Conservation (phyloP, 2,113 vertebrate species). For the Tichodroma muraria region DNA sequence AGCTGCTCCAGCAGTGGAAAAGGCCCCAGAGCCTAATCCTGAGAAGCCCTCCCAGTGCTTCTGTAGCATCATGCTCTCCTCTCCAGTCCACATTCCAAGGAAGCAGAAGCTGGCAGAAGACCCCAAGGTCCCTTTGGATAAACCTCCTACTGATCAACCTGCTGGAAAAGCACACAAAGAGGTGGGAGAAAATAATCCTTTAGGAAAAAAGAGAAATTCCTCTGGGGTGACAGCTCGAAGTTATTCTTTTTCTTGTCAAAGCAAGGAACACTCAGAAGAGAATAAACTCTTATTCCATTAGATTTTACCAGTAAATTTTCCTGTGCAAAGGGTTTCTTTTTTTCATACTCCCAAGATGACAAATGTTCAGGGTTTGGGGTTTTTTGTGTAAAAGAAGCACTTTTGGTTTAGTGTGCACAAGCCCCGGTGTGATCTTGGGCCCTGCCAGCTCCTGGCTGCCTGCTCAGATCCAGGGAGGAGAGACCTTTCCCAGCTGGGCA, state of each 20-base stretch:
- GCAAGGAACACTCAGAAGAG: not conserved
- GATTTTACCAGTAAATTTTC: not conserved
- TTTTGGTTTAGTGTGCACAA: not conserved
- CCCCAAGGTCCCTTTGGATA: not conserved
- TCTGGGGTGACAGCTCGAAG: not conserved
- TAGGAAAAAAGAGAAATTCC: not conserved
- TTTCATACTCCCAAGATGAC: not conserved
- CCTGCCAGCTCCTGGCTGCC: not conserved
- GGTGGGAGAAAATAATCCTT: not conserved
- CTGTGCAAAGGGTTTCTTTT: not conserved
- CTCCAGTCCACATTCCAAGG: slow-evolving; percentile 49
- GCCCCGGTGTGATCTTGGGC: not conserved
- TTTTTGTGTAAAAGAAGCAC: not conserved
- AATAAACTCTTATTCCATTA: not conserved
- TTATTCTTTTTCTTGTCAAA: not conserved
- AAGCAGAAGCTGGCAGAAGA: not conserved
- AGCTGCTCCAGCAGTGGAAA: not conserved
- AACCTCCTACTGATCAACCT: not conserved
- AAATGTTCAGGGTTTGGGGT: not conserved
- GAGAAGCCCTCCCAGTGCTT: not conserved
- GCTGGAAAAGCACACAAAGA: not conserved
- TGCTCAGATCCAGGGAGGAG: not conserved
- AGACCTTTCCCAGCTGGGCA: not conserved
- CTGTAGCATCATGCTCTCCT: slow-evolving; percentile 43
- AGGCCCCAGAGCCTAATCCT: not conserved